Percentiles rank a stretch among this genome's conserved stretches.
These are phyloP conservation scores for Calyptommatus sinebrachiatus DNA, from an alignment of 2,113 vertebrate species.

Conservation along the genomic window DNA sequence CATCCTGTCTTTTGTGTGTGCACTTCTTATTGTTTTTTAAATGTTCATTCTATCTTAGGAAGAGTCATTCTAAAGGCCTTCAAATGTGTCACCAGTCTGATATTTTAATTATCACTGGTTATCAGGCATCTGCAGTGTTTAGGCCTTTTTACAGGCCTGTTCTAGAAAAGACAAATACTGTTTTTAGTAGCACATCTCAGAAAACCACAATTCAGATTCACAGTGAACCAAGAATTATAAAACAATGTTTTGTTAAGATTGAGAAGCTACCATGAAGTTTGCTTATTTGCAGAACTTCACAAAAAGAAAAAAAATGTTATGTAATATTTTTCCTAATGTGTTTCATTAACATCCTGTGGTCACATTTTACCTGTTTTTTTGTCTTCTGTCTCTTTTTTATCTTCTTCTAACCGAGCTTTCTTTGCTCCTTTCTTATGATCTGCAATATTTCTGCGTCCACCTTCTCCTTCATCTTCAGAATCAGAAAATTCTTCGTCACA, in stretches of 20 bases:
- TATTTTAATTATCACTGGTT: no score
- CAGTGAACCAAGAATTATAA: background rate
- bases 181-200: background rate
- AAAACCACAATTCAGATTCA: background rate
- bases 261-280: background rate
- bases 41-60: no score
- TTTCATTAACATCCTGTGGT: no score
- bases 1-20: no score
- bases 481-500: constrained; percentile 95
- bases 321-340: background rate
- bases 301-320: no score
- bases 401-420: constrained; percentile 86
- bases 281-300: background rate
- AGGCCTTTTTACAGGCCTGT: background rate
- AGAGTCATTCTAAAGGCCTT: no score
- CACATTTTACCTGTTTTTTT: constrained; percentile 84
- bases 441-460: constrained; percentile 84
- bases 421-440: constrained; percentile 90
- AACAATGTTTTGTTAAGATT: background rate
- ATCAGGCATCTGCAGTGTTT: no score
- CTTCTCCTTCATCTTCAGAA: constrained; percentile 92
- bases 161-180: background rate
- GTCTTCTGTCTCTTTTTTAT: constrained; percentile 87
- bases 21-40: no score
- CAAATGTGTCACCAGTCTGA: no score